A percentile compares a stretch with the other conserved stretches of the same genome.
These are phyloP conservation scores for Cavia aperea DNA, from an alignment of 2,113 vertebrate genomes.

Conservation along the genomic window DNA sequence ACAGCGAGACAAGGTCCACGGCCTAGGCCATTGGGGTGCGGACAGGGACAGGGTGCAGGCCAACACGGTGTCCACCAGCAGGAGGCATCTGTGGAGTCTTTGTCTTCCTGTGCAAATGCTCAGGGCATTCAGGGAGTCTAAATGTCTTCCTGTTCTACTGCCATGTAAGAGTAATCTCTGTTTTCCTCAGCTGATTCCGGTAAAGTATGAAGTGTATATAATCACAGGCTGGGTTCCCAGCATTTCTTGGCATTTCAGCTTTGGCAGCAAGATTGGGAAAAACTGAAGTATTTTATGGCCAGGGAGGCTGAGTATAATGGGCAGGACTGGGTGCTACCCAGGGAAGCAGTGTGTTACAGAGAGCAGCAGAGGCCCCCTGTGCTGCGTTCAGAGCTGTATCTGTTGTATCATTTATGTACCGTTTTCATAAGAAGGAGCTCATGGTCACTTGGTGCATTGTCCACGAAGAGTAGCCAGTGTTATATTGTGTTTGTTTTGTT, in stretches of 20 bases:
- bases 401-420: not conserved
- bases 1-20: slow-evolving; percentile 2
- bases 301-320: not conserved
- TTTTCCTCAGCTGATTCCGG: slow-evolving; percentile 57
- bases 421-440: not conserved
- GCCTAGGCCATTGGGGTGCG: slow-evolving; percentile 27
- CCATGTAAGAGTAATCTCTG: slow-evolving; percentile 60
- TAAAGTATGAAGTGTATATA: slow-evolving; percentile 66
- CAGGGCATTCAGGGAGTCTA: not conserved
- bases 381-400: not conserved
- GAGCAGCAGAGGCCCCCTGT: accelerated
- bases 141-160: slow-evolving; percentile 10
- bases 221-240: slow-evolving; percentile 59
- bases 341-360: not conserved
- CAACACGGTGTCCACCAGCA: slow-evolving; percentile 31
- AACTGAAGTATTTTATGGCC: slow-evolving; percentile 45
- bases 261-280: slow-evolving; percentile 64
- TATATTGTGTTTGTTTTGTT: not conserved
- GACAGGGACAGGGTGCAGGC: slow-evolving; percentile 32
- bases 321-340: not conserved
- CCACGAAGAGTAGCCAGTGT: not conserved
- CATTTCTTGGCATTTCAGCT: slow-evolving; percentile 51
- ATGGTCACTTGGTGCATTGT: accelerated
- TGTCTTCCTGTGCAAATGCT: slow-evolving; percentile 26
- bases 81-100: slow-evolving; percentile 52